Evolutionary conservation across 2,888 invertebrate genomes (phyloP), one percentile per base, ranked within the genome.

Genomic region (Trachelus troglodyta): DNA sequence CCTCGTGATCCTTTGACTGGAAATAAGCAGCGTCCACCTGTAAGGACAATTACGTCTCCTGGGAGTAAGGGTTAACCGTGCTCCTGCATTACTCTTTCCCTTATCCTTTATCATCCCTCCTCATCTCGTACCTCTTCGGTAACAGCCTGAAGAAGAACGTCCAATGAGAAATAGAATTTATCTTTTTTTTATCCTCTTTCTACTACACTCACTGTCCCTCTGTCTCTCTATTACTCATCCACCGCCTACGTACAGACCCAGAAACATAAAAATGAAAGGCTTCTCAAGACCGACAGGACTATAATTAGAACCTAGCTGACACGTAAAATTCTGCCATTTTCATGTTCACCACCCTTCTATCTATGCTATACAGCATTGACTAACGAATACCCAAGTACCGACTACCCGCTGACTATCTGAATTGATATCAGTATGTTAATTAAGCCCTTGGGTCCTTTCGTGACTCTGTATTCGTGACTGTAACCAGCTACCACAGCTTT

Each of bases 391-490:
- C 56, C 23, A 56, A 56, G 56, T 56, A 56, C 23, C 56, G 56
- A 56, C 56, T 56, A 56, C 56, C 56, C 23, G 56, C 56, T 56
- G 56, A 56, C 56, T 76, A 77, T 76, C 56, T 76, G 69, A 76
- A 79, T 76, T 37, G 74, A 73, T 79, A 71, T 73, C 73, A 35
- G 40, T 79, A 80, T 79, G 79, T 69, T 81, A 81, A 81, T 79
- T 73, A 75, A 75, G 76, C 74, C 75, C 77, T 75, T 69, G 69
- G 74, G 76, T 79, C 76, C 73, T 76, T 81, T 79, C 81, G 81
- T 81, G 81, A 79, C 81, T 78, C 68, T 34, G 74, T 34, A 34
- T 74, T 74, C 74, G 30, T 74, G 74, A 35, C 37, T 30, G 35
- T 35, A 33, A 34, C 71, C 31, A 71, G 31, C 33, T 30, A 34